Conservation (phyloP, 2,888 invertebrate genomes). For the Agonopterix arenella region DNA sequence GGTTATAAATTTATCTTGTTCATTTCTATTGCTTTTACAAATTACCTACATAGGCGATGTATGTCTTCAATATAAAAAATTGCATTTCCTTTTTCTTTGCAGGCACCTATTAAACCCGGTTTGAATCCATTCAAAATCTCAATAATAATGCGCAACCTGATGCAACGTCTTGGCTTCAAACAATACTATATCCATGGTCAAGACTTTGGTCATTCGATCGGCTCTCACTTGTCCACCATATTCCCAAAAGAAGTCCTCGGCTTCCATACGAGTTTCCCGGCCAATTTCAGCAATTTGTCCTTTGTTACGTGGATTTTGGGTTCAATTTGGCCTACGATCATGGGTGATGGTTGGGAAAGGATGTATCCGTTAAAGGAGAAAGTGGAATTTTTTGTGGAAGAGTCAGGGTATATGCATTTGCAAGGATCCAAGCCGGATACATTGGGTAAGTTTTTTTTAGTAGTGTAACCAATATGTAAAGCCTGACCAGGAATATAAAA, state of each 20-base stretch:
- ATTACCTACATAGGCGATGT: too few relatives aligned
- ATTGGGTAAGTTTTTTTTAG: constrained; percentile 71
- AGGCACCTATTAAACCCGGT: constrained; percentile 78
- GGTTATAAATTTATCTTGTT: too few relatives aligned
- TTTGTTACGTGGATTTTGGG: constrained; percentile 55
- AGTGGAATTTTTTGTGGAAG: constrained; percentile 48
- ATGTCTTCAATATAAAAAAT: too few relatives aligned
- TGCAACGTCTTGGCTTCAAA: constrained; percentile 80
- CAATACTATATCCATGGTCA: constrained; percentile 85
- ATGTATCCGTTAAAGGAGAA: constrained; percentile 69
- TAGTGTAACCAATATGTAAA: too few relatives aligned
- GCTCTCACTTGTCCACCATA: constrained; percentile 76
- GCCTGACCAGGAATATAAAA: too few relatives aligned
- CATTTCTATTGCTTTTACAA: too few relatives aligned
- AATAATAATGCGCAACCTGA: constrained; percentile 81
- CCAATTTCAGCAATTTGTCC: constrained; percentile 33
- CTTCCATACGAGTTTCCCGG: constrained; percentile 81
- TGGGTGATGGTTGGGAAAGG: constrained; percentile 58
- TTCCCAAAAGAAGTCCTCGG: constrained; percentile 78
- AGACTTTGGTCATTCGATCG: constrained; percentile 84
- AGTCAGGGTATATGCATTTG: constrained; percentile 81
- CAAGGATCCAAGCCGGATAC: constrained; percentile 92
- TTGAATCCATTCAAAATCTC: constrained; percentile 74
- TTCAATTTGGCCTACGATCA: constrained; percentile 63
- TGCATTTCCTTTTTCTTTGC: constrained; percentile 10